Base-by-base conservation (phyloP, 2,113 vertebrate genomes). In the Cyanoliseus patagonus region DNA sequence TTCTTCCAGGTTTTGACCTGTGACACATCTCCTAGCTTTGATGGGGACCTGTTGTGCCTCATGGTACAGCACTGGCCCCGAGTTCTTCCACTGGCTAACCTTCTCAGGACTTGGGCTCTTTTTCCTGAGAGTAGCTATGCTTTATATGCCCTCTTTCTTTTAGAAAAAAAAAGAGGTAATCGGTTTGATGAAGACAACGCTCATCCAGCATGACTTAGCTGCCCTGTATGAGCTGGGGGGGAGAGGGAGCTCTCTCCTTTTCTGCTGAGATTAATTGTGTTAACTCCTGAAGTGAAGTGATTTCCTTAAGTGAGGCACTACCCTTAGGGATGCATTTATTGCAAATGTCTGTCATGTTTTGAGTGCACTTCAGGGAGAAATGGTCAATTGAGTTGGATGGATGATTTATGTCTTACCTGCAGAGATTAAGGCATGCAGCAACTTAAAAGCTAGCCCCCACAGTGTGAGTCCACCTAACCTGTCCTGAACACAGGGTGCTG, bases 1-100 rank as follows among this genome's bases (percentile, higher is more conserved):
- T 68, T 67, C 42, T 59, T 79, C 22, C 35, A 2, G 1, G 5
- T 70, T 88, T 70, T 6, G 4, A 30, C 23, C 13, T 75, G 51
- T 70, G 67, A 73, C 7, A 24, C 3, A 17, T 67, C 85, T 83
- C 27, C 57, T 62, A n/a, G 25, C 51, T 83, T 30, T 70, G 7
- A 24, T 76, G 35, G 44, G 63, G 27, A 28, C 22, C 1, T 0
- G 2, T 51, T 0, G 0, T 67, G 37, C 17, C 25, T 68, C 4
- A 3, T 66, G 20, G 22, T 55, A 15, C 37, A 74, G 41, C 39
- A 47, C 44, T 51, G 12, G 25, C 37, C 33, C 55, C 13, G 2
- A 47, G 63, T 61, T 72, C 10, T 57, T 68, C 33, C 52, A 41
- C 8, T 17, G 22, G 7, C 7, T 78, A 53, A 55, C 4, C 12